phyloP scores from a whole-genome alignment of 2,888 invertebrate species.

The Petrolisthes cinctipes region DNA sequence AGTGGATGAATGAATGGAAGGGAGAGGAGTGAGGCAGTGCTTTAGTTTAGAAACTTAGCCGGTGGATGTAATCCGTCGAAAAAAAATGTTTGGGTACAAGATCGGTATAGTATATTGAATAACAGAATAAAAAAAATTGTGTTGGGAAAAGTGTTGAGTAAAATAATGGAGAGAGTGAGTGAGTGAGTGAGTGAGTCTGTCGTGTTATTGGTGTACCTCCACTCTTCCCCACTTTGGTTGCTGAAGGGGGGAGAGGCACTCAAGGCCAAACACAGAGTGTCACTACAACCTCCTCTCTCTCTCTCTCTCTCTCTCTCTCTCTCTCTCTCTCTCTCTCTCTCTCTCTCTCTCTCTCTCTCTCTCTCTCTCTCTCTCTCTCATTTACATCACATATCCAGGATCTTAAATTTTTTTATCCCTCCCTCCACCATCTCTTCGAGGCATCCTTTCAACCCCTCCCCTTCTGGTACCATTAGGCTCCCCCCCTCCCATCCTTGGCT shows the following conservation, averaged over 20 bases:
- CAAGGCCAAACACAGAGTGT: too few relatives aligned
- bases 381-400: not conserved
- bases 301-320: slow-evolving; percentile 13
- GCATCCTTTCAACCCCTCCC: not conserved
- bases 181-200: not conserved
- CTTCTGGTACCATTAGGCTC: not conserved
- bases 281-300: not conserved
- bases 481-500: not conserved
- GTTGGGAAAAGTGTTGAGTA: too few relatives aligned
- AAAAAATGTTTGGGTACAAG: too few relatives aligned
- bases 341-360: slow-evolving; percentile 16
- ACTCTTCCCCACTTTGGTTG: too few relatives aligned
- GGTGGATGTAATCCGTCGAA: too few relatives aligned
- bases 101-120: too few relatives aligned
- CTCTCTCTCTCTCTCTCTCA: not conserved
- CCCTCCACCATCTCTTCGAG: not conserved
- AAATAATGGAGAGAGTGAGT: not conserved
- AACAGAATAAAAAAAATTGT: too few relatives aligned
- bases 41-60: too few relatives aligned
- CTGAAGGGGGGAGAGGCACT: too few relatives aligned
- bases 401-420: not conserved
- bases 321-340: slow-evolving; percentile 19
- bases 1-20: too few relatives aligned
- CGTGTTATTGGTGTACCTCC: too few relatives aligned
- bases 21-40: too few relatives aligned